Base-by-base conservation (phyloP, 2,797 vertebrate species). In the Sebastes steindachneri region DNA sequence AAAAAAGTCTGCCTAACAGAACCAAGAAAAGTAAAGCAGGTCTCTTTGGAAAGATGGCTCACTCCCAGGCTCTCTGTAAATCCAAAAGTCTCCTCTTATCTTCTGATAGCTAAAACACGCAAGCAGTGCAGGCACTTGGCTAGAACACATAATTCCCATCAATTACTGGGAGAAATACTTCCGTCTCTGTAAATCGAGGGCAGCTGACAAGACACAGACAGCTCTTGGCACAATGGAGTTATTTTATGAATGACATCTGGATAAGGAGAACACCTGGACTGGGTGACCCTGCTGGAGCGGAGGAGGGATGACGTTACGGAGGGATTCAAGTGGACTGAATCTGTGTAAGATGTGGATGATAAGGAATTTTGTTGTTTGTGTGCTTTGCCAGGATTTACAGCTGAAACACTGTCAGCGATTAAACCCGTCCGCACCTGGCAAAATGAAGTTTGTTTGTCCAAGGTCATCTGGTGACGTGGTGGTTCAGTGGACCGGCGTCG, bases 181-280 rank as follows among this genome's bases (percentile, higher is more conserved):
- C 91, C 78, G 81, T 80, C 90, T 92, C 83, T 81, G 89, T 90
- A 93, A 93, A 93, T 91, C 79, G 83, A 89, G 80, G 87, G 86
- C 82, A 86, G 89, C 89, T 89, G 90, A 93, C 88, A 85, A 82
- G 89, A 89, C 88, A 85, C 86, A 53, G 89, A 92, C 90, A 80
- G 85, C 82, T 88, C 80, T 89, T 93, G 92, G 92, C 90, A 88
- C 89, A 88, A 87, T 75, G 83, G 79, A 80, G 77, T 68, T 54
- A 68, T 81, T 92, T 93, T 92, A 88, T 90, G 86, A 92, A 92
- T 83, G 90, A 92, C 93, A 93, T 94, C 91, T 95, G 92, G 93
- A 91, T 82, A 84, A 86, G 71, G 57, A 77, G 86, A 88, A 88
- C 90, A 92, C 91, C 93, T 93, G 93, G 90, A 94, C 93, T n/a